phyloP scores from a whole-genome alignment of 2,888 invertebrate species.

The Brachylomia viminalis region DNA sequence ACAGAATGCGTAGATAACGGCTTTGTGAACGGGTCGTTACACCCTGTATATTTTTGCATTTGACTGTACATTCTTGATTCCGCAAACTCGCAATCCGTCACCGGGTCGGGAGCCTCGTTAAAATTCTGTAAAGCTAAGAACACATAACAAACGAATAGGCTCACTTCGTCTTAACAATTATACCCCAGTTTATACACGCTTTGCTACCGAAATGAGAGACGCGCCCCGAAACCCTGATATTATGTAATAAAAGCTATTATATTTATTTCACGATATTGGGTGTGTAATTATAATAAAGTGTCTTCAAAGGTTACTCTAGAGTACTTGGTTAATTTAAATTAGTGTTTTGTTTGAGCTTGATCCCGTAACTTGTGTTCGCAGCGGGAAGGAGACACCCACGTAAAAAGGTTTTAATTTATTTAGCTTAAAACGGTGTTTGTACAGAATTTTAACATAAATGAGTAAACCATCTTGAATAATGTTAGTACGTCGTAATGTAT shows the following conservation, averaged over 20 bases:
- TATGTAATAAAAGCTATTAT: constrained; percentile 55
- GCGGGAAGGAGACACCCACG: constrained; percentile 56
- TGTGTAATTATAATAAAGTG: constrained; percentile 73
- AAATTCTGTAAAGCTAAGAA: constrained; percentile 80
- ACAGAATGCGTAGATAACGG: neutral
- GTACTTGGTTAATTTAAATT: constrained; percentile 70
- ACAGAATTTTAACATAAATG: constrained; percentile 50
- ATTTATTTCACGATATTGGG: constrained; percentile 76
- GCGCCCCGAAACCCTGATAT: constrained; percentile 42
- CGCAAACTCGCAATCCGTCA: constrained; percentile 51
- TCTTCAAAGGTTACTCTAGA: constrained; percentile 67
- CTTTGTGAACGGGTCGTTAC: neutral
- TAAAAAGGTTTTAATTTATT: constrained; percentile 60
- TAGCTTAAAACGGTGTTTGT: constrained; percentile 42
- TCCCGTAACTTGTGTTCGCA: constrained; percentile 63
- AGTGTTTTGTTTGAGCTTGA: constrained; percentile 62
- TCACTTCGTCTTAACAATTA: constrained; percentile 77
- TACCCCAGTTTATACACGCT: constrained; percentile 74
- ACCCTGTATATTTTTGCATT: neutral
- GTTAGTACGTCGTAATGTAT: constrained; percentile 16
- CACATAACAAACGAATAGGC: constrained; percentile 77
- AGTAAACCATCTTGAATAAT: constrained; percentile 38
- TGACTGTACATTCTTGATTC: constrained; percentile 60
- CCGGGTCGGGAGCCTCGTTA: constrained; percentile 67
- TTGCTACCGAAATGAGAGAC: constrained; percentile 75